Evolutionary conservation across 2,888 invertebrate genomes (phyloP).

Genomic region (Eilema sororculum): DNA sequence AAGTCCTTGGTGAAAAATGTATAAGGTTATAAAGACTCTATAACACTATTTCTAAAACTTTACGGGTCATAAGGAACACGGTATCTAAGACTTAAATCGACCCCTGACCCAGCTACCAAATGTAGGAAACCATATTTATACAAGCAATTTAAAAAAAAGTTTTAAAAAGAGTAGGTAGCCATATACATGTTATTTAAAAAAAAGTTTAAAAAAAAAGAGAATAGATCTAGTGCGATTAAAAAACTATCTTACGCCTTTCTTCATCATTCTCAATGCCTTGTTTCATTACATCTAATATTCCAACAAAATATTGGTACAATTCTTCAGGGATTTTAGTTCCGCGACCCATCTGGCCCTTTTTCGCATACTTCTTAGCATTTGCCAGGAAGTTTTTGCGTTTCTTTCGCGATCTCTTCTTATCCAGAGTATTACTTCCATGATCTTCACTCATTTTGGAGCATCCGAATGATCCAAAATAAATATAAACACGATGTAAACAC

Average conservation of each 20-base stretch:
- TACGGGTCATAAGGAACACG: neutral
- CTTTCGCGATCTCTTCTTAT: conserved; percentile 85
- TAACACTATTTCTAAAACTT: neutral
- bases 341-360: conserved; percentile 90
- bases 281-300: conserved; percentile 90
- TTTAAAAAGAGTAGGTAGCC: neutral
- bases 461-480: neutral
- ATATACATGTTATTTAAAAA: too few relatives aligned
- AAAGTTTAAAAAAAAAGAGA: neutral
- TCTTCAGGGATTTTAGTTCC: conserved; percentile 91
- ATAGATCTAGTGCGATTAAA: neutral
- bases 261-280: conserved; percentile 90
- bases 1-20: too few relatives aligned
- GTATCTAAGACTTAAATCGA: neutral
- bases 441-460: conserved; percentile 67
- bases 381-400: conserved; percentile 89
- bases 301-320: conserved; percentile 92
- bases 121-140: neutral
- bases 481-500: neutral
- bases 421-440: conserved; percentile 55
- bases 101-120: too few relatives aligned
- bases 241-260: conserved; percentile 88
- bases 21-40: neutral
- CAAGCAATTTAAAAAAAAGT: neutral
- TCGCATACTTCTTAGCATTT: conserved; percentile 92